Conservation (phyloP, 2,797 vertebrate species). For the Pseudochaenichthys georgianus region DNA sequence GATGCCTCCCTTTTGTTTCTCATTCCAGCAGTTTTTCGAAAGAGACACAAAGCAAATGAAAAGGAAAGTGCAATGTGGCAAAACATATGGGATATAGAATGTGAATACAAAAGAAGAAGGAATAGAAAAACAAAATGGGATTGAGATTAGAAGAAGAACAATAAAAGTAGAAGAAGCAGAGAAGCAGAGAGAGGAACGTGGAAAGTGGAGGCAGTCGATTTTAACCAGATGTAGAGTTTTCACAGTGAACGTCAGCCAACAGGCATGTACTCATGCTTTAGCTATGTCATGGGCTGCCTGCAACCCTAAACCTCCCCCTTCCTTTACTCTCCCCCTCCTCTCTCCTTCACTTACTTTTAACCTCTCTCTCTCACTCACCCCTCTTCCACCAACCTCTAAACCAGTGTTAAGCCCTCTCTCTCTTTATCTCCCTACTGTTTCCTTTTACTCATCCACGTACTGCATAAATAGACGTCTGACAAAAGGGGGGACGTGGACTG, state of each 20-base stretch:
- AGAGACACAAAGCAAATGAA: not conserved
- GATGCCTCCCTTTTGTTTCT: too few species aligned
- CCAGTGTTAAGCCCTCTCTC: not conserved
- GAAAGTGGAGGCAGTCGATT: conserved; percentile 70
- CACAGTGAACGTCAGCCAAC: conserved; percentile 81
- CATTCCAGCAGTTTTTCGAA: not conserved
- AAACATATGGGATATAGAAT: not conserved
- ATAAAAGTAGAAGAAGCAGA: not conserved
- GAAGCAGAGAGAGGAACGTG: conserved; percentile 27
- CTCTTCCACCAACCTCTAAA: conserved; percentile 8
- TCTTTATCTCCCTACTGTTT: conserved; percentile 6
- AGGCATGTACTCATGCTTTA: conserved; percentile 86
- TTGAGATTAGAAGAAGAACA: too few species aligned
- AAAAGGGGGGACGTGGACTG: conserved; percentile 14
- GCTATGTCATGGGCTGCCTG: conserved; percentile 81
- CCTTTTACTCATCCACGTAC: conserved; percentile 42
- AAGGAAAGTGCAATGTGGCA: not conserved
- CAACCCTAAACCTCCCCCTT: conserved; percentile 59
- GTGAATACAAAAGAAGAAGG: not conserved
- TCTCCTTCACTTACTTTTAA: conserved; percentile 32
- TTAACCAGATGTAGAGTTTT: conserved; percentile 85
- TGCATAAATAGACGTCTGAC: conserved; percentile 34
- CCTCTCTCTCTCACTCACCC: conserved; percentile 25
- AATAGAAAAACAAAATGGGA: too few species aligned
- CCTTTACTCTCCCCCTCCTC: conserved; percentile 23